These are phyloP conservation scores for Drosophila mauritiana DNA, from an alignment of 1,140 invertebrate species.

Conservation along the genomic window DNA sequence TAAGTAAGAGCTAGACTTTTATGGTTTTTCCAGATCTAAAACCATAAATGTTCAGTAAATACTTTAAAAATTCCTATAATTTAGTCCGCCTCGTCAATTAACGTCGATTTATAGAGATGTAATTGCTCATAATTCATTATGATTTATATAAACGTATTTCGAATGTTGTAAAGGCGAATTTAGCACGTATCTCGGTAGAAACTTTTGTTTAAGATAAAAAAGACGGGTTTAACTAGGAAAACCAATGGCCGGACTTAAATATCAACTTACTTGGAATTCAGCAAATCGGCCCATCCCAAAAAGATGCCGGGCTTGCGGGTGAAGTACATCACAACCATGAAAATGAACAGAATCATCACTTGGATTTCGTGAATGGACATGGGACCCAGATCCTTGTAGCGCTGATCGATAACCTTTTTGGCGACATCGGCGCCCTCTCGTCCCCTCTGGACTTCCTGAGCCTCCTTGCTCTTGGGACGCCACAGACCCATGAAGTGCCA, in stretches of 20 bases:
- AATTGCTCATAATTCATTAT: no score
- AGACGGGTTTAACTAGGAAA: not conserved
- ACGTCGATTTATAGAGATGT: no score
- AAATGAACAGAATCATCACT: constrained; percentile 91
- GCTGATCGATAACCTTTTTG: constrained; percentile 88
- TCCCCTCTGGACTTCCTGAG: constrained; percentile 86
- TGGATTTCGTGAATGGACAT: constrained; percentile 92
- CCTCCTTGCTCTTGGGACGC: constrained; percentile 87
- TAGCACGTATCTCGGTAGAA: no score
- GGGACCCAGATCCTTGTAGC: constrained; percentile 91
- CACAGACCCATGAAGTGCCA: constrained; percentile 91
- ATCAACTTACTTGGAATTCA: constrained; percentile 56
- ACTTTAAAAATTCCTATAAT: no score
- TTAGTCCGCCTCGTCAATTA: no score
- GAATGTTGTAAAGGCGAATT: no score
- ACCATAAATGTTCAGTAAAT: no score
- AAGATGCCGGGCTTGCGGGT: constrained; percentile 90
- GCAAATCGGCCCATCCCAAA: constrained; percentile 68
- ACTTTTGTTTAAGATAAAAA: no score
- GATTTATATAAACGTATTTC: no score
- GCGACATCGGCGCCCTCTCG: constrained; percentile 87
- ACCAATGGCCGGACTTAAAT: not conserved
- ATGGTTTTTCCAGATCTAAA: no score
- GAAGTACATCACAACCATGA: constrained; percentile 94
- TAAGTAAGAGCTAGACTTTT: no score